A percentile compares a stretch with the other conserved stretches of the same genome.
These are phyloP conservation scores for Chanos chanos DNA, from an alignment of 2,797 vertebrate genomes.

Conservation along the genomic window DNA sequence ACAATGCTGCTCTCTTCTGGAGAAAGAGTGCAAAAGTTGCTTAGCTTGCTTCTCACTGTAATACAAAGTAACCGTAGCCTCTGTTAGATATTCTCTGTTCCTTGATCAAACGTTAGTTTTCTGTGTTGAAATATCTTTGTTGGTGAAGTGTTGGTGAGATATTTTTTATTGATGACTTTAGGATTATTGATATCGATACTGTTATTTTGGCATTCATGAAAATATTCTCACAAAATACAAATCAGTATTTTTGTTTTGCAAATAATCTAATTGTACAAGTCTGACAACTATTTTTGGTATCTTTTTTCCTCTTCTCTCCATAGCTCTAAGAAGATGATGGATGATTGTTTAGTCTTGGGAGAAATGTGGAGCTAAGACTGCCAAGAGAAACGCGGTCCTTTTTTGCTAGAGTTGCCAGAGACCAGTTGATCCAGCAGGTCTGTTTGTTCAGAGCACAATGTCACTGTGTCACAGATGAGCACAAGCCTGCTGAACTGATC, in stretches of 20 bases:
- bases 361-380: conserved; percentile 66
- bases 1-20: conserved; percentile 71
- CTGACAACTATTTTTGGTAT: conserved; percentile 6
- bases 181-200: too few species aligned
- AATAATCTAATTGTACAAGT: neutral
- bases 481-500: conserved; percentile 67
- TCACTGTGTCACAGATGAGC: conserved; percentile 70
- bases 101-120: too few species aligned
- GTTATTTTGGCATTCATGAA: neutral
- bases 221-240: neutral
- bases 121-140: too few species aligned
- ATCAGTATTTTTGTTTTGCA: neutral
- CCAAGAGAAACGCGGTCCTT: conserved; percentile 61
- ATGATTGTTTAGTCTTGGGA: conserved; percentile 56
- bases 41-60: neutral
- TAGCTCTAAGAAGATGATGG: conserved; percentile 60
- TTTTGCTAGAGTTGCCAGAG: conserved; percentile 63
- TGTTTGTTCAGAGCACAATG: conserved; percentile 67
- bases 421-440: conserved; percentile 62
- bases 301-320: conserved; percentile 42
- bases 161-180: too few species aligned
- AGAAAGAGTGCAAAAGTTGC: conserved; percentile 17
- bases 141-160: too few species aligned
- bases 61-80: neutral
- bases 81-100: too few species aligned